Conservation (phyloP, 2,797 vertebrate genomes). For the Lerista edwardsae region DNA sequence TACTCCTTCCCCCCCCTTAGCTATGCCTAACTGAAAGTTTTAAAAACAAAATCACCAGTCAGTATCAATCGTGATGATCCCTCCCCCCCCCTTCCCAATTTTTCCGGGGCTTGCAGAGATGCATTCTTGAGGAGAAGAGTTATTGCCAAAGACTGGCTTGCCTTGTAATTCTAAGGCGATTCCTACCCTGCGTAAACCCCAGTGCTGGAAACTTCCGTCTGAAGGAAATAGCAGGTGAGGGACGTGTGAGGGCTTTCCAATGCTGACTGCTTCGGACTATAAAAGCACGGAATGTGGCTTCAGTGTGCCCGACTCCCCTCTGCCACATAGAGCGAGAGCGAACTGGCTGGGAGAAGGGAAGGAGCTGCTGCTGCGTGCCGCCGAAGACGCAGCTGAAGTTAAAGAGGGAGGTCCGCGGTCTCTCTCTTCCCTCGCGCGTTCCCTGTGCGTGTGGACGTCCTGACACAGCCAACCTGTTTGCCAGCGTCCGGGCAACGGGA, state of each 20-base stretch:
- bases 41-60: neutral
- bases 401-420: slow-evolving; percentile 34
- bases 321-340: neutral
- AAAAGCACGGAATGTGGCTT: neutral
- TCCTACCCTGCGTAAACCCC: neutral
- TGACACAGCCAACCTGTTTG: neutral
- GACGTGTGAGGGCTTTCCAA: neutral
- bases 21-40: neutral
- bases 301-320: neutral
- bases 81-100: neutral
- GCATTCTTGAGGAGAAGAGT: neutral
- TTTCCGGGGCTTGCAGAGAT: neutral
- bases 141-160: too few relatives aligned
- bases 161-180: neutral
- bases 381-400: slow-evolving; percentile 22
- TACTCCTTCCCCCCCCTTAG: neutral
- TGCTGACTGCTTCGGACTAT: neutral
- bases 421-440: neutral
- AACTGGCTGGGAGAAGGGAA: neutral
- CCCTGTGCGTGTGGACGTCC: neutral
- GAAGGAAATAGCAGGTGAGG: neutral
- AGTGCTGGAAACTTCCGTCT: neutral
- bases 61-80: neutral
- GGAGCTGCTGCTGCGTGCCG: slow-evolving; percentile 31
- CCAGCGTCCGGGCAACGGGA: neutral